Evolutionary conservation across 2,888 invertebrate genomes (phyloP).

Genomic region (Megaustenia siamemsis): DNA sequence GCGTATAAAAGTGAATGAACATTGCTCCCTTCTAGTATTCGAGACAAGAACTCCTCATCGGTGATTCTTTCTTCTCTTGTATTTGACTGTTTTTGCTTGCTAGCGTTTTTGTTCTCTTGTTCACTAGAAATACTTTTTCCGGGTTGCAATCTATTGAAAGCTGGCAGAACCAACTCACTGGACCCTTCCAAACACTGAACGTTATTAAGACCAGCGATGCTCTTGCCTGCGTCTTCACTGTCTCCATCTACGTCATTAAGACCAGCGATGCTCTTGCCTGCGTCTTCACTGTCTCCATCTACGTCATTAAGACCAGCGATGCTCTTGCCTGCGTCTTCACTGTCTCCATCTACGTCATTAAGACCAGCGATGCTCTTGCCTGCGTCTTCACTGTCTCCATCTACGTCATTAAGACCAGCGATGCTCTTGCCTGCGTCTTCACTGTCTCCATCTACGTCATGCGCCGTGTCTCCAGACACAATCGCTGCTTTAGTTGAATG

Average conservation of each 20-base stretch:
- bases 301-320: not conserved
- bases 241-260: not conserved
- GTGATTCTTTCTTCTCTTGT: not conserved
- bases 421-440: not conserved
- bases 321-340: not conserved
- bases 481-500: not conserved
- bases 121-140: not conserved
- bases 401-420: not conserved
- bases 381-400: not conserved
- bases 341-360: not conserved
- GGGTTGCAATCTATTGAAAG: not conserved
- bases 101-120: not conserved
- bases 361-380: not conserved
- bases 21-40: conserved; percentile 22
- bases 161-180: not conserved
- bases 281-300: not conserved
- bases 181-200: not conserved
- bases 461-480: not conserved
- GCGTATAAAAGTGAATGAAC: not conserved
- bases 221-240: not conserved
- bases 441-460: not conserved
- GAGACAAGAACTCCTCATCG: conserved; percentile 18
- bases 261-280: not conserved
- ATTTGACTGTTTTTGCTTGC: not conserved
- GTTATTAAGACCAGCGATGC: not conserved